Conservation (phyloP, 2,797 vertebrate species). For the Crocodylus rhombifer region DNA sequence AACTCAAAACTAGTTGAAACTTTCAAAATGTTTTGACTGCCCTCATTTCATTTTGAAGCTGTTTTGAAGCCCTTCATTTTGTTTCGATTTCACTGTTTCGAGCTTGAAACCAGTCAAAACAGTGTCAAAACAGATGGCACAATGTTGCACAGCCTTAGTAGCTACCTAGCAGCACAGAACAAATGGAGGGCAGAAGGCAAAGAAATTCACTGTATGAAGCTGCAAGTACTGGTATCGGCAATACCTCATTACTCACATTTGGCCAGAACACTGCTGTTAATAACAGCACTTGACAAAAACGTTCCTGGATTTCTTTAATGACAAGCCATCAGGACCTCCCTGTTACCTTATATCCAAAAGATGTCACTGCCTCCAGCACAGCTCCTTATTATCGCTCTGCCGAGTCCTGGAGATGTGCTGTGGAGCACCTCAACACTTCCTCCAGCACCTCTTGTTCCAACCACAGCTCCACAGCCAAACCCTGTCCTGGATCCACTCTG, state of each 20-base stretch:
- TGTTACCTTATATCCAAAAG: rapidly evolving
- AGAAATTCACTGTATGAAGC: not conserved
- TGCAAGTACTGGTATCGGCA: not conserved
- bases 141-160: too few species aligned
- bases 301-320: rapidly evolving
- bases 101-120: too few species aligned
- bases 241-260: not conserved
- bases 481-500: rapidly evolving
- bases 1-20: too few species aligned
- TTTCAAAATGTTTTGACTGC: too few species aligned
- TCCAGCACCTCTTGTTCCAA: not conserved
- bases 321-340: rapidly evolving
- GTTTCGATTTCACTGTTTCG: too few species aligned
- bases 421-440: rapidly evolving
- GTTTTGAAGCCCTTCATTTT: too few species aligned
- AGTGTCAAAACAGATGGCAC: too few species aligned
- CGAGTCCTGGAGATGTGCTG: not conserved
- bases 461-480: rapidly evolving
- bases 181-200: not conserved
- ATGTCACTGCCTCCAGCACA: rapidly evolving
- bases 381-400: not conserved
- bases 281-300: rapidly evolving
- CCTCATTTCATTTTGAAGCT: too few species aligned
- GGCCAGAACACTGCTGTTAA: rapidly evolving
- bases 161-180: not conserved